Evolutionary conservation across 2,888 invertebrate genomes (phyloP).

Genomic region (Pristionchus japonicus): DNA sequence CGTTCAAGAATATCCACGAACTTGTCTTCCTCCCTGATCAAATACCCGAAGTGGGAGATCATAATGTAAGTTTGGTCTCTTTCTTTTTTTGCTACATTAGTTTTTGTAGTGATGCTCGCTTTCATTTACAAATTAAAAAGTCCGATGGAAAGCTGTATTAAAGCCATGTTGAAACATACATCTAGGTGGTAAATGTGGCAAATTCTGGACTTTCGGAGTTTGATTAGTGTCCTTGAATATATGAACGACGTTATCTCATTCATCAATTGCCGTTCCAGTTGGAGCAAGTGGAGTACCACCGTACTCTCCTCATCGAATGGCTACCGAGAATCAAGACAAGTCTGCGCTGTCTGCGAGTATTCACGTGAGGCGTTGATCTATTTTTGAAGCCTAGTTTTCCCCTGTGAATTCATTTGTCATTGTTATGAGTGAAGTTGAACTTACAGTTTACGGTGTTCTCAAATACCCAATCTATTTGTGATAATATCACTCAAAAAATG

Average conservation of each 20-base stretch:
- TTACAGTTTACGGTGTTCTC: neutral
- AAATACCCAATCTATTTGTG: neutral
- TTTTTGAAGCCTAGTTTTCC: neutral
- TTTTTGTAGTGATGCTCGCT: no score
- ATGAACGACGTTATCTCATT: neutral
- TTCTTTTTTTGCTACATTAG: no score
- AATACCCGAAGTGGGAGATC: slow-evolving; percentile 13
- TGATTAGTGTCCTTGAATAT: neutral
- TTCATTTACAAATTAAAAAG: no score
- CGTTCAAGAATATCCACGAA: slow-evolving; percentile 1
- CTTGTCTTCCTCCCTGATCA: slow-evolving; percentile 12
- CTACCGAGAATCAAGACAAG: neutral
- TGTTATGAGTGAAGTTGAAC: neutral
- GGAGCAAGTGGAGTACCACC: neutral
- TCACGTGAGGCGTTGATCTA: neutral
- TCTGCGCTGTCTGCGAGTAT: slow-evolving; percentile 29
- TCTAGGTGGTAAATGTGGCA: no score
- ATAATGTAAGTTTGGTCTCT: neutral
- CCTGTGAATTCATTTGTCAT: neutral
- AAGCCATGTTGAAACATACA: no score
- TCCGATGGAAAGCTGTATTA: no score
- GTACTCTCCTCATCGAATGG: neutral
- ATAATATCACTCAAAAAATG: neutral
- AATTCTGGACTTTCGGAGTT: neutral
- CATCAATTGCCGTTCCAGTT: neutral